These are phyloP conservation scores for Diachrysia chrysitis DNA, from an alignment of 2,888 invertebrate genomes.

Conservation along the genomic window DNA sequence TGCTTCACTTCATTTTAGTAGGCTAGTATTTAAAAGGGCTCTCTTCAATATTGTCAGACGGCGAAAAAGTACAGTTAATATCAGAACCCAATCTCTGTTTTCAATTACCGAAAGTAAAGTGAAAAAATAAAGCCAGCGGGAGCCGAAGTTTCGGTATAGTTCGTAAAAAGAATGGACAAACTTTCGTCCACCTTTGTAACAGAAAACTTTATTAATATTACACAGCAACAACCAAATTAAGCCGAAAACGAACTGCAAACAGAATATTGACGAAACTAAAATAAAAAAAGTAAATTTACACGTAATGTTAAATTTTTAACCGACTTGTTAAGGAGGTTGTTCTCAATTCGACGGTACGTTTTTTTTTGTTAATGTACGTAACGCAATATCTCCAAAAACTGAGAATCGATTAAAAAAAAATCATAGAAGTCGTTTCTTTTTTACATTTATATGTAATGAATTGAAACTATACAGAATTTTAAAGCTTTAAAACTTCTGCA, in stretches of 20 bases:
- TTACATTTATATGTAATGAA: too few species aligned
- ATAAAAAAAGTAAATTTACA: constrained; percentile 21
- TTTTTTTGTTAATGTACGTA: too few species aligned
- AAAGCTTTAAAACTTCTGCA: too few species aligned
- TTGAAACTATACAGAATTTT: too few species aligned
- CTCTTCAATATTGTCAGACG: background rate
- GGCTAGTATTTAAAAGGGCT: background rate
- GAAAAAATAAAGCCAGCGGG: constrained; percentile 27
- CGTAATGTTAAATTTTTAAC: background rate
- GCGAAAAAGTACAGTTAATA: background rate
- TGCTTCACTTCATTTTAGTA: background rate
- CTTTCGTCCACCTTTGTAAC: constrained; percentile 30
- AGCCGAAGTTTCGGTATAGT: constrained; percentile 33
- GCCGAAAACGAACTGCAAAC: constrained; percentile 21
- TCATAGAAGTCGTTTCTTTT: too few species aligned
- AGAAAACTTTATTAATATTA: constrained; percentile 51
- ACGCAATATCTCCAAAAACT: too few species aligned
- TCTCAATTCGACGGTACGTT: too few species aligned
- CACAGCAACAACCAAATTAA: constrained; percentile 34
- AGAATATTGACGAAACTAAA: constrained; percentile 34
- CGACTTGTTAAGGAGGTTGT: too few species aligned
- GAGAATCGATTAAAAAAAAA: too few species aligned
- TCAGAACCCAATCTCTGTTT: constrained; percentile 12
- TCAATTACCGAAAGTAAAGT: constrained; percentile 26
- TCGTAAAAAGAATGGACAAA: constrained; percentile 32